phyloP scores from a whole-genome alignment of 2,797 vertebrate genomes.

The Eospalax fontanierii region DNA sequence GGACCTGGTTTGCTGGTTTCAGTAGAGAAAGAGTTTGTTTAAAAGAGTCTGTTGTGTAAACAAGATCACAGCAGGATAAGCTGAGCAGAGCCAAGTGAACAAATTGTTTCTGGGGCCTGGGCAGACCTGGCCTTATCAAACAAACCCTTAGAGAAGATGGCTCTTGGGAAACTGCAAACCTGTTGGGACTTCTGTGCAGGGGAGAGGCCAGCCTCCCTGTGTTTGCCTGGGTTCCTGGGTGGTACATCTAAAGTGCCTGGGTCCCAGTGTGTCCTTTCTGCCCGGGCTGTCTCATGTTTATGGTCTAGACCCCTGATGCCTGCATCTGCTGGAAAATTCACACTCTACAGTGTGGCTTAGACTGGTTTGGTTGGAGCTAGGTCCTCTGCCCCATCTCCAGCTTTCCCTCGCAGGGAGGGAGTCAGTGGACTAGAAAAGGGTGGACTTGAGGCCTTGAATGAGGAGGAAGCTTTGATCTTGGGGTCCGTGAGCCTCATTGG shows the following conservation, averaged over 20 bases:
- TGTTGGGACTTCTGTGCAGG: neutral
- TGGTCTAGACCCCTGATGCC: fast-evolving
- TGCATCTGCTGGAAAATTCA: neutral
- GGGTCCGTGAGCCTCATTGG: neutral
- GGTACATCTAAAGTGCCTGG: neutral
- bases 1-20: conserved; percentile 62
- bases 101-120: conserved; percentile 62
- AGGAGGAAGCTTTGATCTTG: neutral
- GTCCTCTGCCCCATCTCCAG: neutral
- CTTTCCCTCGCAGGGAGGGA: neutral
- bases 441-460: neutral
- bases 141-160: neutral
- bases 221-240: fast-evolving
- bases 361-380: neutral
- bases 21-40: conserved; percentile 57
- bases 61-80: conserved; percentile 68
- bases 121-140: conserved; percentile 38
- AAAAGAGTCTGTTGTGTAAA: conserved; percentile 79
- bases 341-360: fast-evolving
- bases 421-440: neutral
- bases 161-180: conserved; percentile 51
- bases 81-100: neutral
- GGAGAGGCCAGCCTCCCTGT: neutral
- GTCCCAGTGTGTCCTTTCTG: no score
- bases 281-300: fast-evolving